Percentiles rank a stretch among this genome's conserved stretches.
Evolutionary conservation across 2,888 invertebrate species (phyloP).

Genomic region (Dichetophora obliterata): DNA sequence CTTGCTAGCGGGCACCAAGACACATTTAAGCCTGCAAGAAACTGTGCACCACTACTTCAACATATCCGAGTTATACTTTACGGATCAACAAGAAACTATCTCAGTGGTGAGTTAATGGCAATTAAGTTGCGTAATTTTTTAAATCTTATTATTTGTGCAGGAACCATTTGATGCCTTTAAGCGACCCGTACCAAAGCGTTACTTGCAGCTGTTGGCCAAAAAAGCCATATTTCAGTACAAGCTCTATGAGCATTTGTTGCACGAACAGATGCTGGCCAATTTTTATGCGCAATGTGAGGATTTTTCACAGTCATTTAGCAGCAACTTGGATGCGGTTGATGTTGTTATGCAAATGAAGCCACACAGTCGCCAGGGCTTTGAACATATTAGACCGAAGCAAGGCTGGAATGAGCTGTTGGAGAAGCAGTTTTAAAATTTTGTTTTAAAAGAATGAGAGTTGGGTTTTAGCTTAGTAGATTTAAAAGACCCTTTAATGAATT

Average conservation of each 20-base stretch:
- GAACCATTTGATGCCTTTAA: constrained; percentile 36
- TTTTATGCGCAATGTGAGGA: constrained; percentile 55
- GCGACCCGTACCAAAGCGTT: constrained; percentile 51
- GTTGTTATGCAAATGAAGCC: constrained; percentile 55
- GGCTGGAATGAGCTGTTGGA: constrained; percentile 26
- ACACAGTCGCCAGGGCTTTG: constrained; percentile 48
- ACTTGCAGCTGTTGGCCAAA: constrained; percentile 51
- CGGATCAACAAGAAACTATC: not conserved
- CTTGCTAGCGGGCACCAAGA: constrained; percentile 47
- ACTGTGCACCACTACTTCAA: constrained; percentile 50
- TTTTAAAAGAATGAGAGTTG: not conserved
- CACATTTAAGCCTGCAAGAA: constrained; percentile 47
- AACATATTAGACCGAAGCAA: constrained; percentile 45
- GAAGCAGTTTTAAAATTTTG: constrained; percentile 4
- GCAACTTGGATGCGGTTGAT: constrained; percentile 52
- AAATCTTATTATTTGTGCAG: constrained; percentile 31
- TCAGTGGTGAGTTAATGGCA: not conserved
- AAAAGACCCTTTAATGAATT: too few relatives aligned
- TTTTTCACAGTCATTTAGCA: constrained; percentile 52
- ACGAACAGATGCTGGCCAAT: constrained; percentile 55
- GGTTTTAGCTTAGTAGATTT: too few relatives aligned
- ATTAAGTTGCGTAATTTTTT: not conserved
- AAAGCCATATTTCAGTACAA: constrained; percentile 54
- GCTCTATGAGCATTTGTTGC: constrained; percentile 56
- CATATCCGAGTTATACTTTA: constrained; percentile 52